Conservation (phyloP, 1,140 invertebrate species). For the Heliconius hermathena region DNA sequence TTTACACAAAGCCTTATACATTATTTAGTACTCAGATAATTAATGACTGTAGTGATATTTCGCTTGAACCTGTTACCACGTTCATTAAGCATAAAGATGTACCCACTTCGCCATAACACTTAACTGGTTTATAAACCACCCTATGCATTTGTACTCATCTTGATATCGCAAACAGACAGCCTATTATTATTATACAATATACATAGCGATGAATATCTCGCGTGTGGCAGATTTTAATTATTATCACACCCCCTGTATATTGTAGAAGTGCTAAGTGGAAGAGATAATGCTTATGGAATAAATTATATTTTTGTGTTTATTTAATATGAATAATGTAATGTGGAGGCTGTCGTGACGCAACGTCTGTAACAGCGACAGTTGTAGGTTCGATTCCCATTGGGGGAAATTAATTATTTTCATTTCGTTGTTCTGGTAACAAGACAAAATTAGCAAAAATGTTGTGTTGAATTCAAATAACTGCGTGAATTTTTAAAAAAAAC, state of each 20-base stretch:
- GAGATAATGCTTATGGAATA: constrained; percentile 18
- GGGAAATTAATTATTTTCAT: too few species aligned
- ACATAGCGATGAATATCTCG: constrained; percentile 14
- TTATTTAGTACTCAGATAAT: too few species aligned
- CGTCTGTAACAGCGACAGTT: too few species aligned
- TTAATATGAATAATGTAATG: background rate
- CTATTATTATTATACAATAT: constrained; percentile 13
- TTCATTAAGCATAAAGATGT: too few species aligned
- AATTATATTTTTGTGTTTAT: background rate
- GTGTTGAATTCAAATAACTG: too few species aligned
- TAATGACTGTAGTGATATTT: too few species aligned
- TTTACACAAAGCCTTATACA: too few species aligned
- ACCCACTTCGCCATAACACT: background rate
- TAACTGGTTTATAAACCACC: constrained; percentile 7
- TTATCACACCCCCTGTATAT: constrained; percentile 26
- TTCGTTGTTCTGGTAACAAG: too few species aligned
- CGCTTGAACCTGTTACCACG: too few species aligned
- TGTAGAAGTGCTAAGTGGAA: background rate
- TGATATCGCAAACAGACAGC: constrained; percentile 15
- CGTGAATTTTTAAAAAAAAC: too few species aligned
- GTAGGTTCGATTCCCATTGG: too few species aligned
- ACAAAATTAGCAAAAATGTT: too few species aligned
- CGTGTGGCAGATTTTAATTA: constrained; percentile 25
- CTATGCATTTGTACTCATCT: constrained; percentile 12
- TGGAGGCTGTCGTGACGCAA: background rate